Evolutionary conservation across 92 coral and sea anemone genomes (phyloP), one percentile per base, ranked within the genome.

Genomic region (Actinernus sp.): DNA sequence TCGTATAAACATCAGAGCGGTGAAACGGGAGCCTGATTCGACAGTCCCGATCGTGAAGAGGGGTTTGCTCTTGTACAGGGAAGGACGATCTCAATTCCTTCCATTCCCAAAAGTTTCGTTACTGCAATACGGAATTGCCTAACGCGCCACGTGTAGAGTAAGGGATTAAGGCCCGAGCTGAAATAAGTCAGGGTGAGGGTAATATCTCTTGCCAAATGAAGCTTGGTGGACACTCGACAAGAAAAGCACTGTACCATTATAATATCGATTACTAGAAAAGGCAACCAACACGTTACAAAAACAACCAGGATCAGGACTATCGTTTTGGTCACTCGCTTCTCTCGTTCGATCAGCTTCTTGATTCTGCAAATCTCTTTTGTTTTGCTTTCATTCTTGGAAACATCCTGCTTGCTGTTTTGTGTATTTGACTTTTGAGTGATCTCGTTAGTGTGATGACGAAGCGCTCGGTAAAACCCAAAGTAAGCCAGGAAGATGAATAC

Each of bases 101-200:
- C n/a, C n/a, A n/a, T n/a, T n/a, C n/a, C n/a, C n/a, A n/a, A n/a
- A n/a, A 77, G 53, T 25, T 73, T 74, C 8, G 67, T 3, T 22
- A 85, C 73, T 32, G 92, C 92, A 14, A 34, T 62, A 12, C 96
- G 71, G 31, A 85, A 90, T 26, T 77, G 81, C 33, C 63, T 56
- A 0, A 90, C 64, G 4, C 92, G 65, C 40, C 79, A 66, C 13
- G 96, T 82, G 78, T 90, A 90, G 9, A 90, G 46, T 4, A 76
- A 31, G 5, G 96, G 96, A 47, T 90, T 90, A 6, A 86, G 66
- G 1, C 92, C 96, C 17, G 89, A 74, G 49, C 96, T 86, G 40
- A 90, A 90, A 58, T 90, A 90, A 2, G 90, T 83, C 45, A 90
- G 26, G 0, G 96, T 55, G 13, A 90, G 83, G 12, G 85, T 49